A percentile compares a stretch with the other conserved stretches of the same genome.
These are phyloP conservation scores for Seriola rivoliana DNA, from an alignment of 2,113 vertebrate species.

Conservation along the genomic window DNA sequence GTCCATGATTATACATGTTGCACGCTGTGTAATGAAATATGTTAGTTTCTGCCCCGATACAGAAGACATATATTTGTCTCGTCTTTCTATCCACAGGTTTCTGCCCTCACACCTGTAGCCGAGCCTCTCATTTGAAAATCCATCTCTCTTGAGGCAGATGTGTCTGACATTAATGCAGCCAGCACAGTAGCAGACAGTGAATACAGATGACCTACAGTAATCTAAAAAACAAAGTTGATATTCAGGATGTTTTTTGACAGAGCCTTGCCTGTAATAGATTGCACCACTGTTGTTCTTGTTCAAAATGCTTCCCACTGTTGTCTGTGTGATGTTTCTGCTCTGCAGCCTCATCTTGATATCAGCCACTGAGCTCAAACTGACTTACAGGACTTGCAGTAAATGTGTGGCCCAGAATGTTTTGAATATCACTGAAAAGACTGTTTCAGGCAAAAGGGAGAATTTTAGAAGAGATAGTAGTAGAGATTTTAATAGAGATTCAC, in stretches of 20 bases:
- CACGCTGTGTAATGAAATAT: background rate
- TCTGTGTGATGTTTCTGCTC: background rate
- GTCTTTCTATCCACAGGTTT: constrained; percentile 1
- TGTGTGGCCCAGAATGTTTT: background rate
- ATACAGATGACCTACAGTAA: constrained; percentile 20
- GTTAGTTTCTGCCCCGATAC: background rate
- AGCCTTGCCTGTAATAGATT: background rate
- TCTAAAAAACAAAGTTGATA: background rate
- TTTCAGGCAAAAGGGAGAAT: background rate
- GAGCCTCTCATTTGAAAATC: constrained; percentile 2
- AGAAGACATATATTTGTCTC: background rate
- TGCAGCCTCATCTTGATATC: background rate
- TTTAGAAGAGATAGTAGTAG: background rate
- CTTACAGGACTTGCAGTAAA: background rate
- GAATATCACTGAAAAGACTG: background rate
- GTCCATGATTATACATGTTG: background rate
- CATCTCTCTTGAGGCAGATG: constrained; percentile 2
- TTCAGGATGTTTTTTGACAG: background rate
- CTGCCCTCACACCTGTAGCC: background rate
- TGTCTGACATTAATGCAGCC: background rate
- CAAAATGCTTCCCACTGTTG: background rate
- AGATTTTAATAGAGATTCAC: background rate
- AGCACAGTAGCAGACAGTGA: constrained; percentile 18
- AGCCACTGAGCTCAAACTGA: background rate
- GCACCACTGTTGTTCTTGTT: background rate